Percentiles rank a stretch among this genome's conserved stretches.
phyloP scores from a whole-genome alignment of 2,888 invertebrate genomes.

The Drosophila neonasuta region DNA sequence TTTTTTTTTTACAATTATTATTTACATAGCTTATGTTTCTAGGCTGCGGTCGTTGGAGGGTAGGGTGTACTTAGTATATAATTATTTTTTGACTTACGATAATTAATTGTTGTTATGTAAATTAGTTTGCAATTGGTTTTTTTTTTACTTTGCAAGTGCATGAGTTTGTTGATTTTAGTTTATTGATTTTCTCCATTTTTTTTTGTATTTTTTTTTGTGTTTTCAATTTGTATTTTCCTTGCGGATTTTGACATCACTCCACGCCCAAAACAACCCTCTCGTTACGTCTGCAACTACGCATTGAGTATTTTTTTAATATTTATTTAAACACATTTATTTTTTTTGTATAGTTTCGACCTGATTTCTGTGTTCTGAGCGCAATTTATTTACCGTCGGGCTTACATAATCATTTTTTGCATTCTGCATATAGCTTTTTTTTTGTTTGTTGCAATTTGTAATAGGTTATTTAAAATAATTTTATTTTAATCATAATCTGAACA shows the following conservation, averaged over 20 bases:
- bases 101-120: conserved; percentile 69
- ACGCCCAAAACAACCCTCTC: conserved; percentile 18
- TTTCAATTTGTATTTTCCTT: conserved; percentile 31
- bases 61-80: conserved; percentile 73
- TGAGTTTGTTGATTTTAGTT: conserved; percentile 57
- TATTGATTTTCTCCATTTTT: conserved; percentile 51
- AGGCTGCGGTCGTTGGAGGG: conserved; percentile 70
- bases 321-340: conserved; percentile 28
- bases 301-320: conserved; percentile 30
- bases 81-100: conserved; percentile 68
- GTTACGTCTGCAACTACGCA: conserved; percentile 2
- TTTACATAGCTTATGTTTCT: no score
- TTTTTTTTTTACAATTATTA: no score
- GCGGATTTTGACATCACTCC: conserved; percentile 34
- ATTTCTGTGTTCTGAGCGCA: conserved; percentile 30
- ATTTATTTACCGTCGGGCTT: conserved; percentile 27
- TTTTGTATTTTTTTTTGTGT: conserved; percentile 25
- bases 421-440: conserved; percentile 27
- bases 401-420: conserved; percentile 28
- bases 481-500: conserved; percentile 41
- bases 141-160: conserved; percentile 49
- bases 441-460: conserved; percentile 28
- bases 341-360: conserved; percentile 24
- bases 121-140: conserved; percentile 53
- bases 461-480: conserved; percentile 41